phyloP scores from a whole-genome alignment of 1,140 invertebrate genomes.

The Bombus terrestris region DNA sequence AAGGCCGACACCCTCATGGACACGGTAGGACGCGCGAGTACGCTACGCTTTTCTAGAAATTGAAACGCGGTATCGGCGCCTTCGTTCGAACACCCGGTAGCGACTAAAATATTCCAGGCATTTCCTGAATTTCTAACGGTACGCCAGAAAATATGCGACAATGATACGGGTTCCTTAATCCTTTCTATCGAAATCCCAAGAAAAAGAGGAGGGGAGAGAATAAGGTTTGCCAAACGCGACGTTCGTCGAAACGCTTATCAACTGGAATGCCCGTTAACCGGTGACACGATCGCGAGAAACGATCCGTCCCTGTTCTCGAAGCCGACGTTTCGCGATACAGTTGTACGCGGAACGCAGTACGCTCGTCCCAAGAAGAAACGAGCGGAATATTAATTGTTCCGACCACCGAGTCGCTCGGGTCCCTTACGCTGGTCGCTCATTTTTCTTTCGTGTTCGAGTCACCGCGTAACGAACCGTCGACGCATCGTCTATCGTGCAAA shows the following conservation, averaged over 20 bases:
- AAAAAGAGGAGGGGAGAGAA: background rate
- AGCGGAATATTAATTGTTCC: constrained; percentile 46
- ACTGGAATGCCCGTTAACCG: background rate
- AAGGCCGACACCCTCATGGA: background rate
- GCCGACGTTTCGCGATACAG: constrained; percentile 46
- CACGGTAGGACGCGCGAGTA: too few species aligned
- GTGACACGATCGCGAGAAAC: constrained; percentile 44
- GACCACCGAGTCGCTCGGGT: background rate
- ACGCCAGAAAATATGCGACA: too few species aligned
- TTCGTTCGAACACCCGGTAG: too few species aligned
- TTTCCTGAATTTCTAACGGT: too few species aligned
- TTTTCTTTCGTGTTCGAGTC: background rate
- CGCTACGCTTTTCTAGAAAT: too few species aligned
- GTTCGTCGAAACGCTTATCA: constrained; percentile 9
- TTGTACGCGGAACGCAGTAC: constrained; percentile 33
- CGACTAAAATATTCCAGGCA: too few species aligned
- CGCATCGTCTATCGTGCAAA: too few species aligned
- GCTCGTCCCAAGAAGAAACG: constrained; percentile 24
- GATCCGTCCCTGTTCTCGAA: constrained; percentile 31
- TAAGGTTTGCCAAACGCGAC: background rate
- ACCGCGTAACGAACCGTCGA: background rate
- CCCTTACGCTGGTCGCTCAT: too few species aligned
- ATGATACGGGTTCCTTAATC: too few species aligned
- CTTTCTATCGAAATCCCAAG: background rate
- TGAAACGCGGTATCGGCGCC: too few species aligned